Evolutionary conservation across 2,888 invertebrate species (phyloP), one percentile per base, ranked within the genome.

Genomic region (Calameuta idolon): DNA sequence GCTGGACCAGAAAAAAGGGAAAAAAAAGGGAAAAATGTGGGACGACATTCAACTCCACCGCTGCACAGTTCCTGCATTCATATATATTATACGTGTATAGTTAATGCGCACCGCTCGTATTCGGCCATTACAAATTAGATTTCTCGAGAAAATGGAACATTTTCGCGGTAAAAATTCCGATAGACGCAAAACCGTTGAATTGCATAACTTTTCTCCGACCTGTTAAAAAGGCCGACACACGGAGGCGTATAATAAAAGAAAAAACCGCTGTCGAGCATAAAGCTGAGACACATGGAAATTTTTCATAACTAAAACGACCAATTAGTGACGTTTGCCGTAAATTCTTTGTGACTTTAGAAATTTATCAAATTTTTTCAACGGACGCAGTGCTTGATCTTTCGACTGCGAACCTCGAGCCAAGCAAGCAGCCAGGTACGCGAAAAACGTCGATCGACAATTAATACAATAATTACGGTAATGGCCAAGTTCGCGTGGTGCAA

Each of bases 401-500:
- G 23, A 1, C 40, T 15, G 15, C 0, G 23, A 15, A 23, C 9
- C 2, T 23, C 40, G 40, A 40, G 23, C 23, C 40, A 55, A 55
- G 55, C 55, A 55, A 1, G 23, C 23, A 55, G 15, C 2, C 23
- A 9, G 15, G 23, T 55, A 55, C 23, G 55, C 55, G 55, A 55
- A 23, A 55, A 55, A 55, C 55, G 23, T 55, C 23, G 55, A 55
- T 15, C 55, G 55, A 9, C 55, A 86, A 85, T 85, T 86, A 83
- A 86, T 84, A 77, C 83, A 80, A 84, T 84, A 86, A 86, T 85
- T 85, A 85, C 85, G 81, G 83, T 86, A 85, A 85, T 85, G 84
- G 86, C 82, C 34, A 84, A 84, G 84, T 85, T 85, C 83, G 85
- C 85, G 86, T 83, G 82, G 83, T 81, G 85, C 85, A 86, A 84